Conservation (phyloP, 92 coral and sea anemone species). For the Heteractis magnifica region DNA sequence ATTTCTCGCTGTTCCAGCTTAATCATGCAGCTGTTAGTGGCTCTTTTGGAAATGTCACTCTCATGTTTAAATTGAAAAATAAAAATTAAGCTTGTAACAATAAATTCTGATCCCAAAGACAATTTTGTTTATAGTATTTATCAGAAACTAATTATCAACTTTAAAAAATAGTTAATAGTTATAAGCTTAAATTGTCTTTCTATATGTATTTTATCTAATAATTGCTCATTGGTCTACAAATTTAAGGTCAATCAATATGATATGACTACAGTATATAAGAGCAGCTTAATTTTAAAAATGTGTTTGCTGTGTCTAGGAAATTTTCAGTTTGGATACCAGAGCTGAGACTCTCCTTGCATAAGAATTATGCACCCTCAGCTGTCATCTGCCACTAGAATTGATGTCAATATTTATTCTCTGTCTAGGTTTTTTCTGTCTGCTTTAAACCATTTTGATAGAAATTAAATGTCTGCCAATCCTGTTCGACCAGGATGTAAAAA, state of each 20-base stretch:
- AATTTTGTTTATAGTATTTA: neutral
- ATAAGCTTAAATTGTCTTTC: too few relatives aligned
- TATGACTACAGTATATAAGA: neutral
- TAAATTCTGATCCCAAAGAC: too few relatives aligned
- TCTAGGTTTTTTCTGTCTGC: neutral
- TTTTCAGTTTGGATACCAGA: neutral
- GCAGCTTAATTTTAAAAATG: neutral
- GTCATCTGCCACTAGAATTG: neutral
- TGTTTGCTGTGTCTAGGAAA: neutral
- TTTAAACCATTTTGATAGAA: neutral
- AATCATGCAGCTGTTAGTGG: neutral
- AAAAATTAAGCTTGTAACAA: too few relatives aligned
- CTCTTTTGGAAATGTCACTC: neutral
- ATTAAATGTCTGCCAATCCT: neutral
- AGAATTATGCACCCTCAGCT: neutral
- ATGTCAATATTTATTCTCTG: conserved; percentile 3
- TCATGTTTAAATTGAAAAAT: neutral
- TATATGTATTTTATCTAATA: neutral
- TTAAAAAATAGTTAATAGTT: neutral
- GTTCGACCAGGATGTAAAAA: too few relatives aligned
- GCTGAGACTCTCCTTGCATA: neutral
- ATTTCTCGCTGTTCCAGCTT: too few relatives aligned
- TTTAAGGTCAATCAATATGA: too few relatives aligned
- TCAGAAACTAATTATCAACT: neutral
- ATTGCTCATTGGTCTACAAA: neutral